Evolutionary conservation across 2,113 vertebrate species (phyloP), one percentile per base, ranked within the genome.

Genomic region (Syngnathus typhle): DNA sequence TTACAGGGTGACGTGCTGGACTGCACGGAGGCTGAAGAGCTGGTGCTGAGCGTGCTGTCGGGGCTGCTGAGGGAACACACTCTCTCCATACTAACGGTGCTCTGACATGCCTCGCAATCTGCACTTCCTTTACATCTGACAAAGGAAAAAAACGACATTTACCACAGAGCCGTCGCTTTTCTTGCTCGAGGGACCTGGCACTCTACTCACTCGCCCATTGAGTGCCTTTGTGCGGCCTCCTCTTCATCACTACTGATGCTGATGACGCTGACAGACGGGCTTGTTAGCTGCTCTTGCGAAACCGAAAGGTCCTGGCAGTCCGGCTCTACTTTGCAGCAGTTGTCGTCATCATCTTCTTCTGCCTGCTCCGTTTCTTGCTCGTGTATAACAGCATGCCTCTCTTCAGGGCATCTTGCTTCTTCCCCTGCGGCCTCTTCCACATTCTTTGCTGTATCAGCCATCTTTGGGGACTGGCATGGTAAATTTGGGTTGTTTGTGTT

Each of bases 211-310:
- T 96, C 93, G 74, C 91, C 85, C 61, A 93, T 82, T 0, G 94
- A 90, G 82, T 94, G 95, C 1, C 91, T 88, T 69, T 83, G 93
- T 0, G 89, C 72, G 0, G 84, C 39, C 39, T 93, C 92, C 8
- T 95, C 94, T 37, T 98, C 96, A 72, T 98, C 95, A 0, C 96
- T 99, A 91, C 95, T 96, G 79, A 99, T 98, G 75, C 95, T 97
- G 89, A 99, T 98, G 68, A 99, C 92, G 0, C 96, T 99, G 80
- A 92, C 92, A 0, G 94, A 88, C 0, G 96, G 97, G 83, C 97
- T 98, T 0, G 93, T 93, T 0, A 94, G 90, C 51, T 94, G 95
- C 65, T 90, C 93, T 81, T 89, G 89, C 18, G 94, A 84, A 44
- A 86, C 82, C 7, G 84, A 82, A 4, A 89, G 80, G 73, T 87